phyloP scores from a whole-genome alignment of 2,888 invertebrate species.

The Proisotoma minuta region DNA sequence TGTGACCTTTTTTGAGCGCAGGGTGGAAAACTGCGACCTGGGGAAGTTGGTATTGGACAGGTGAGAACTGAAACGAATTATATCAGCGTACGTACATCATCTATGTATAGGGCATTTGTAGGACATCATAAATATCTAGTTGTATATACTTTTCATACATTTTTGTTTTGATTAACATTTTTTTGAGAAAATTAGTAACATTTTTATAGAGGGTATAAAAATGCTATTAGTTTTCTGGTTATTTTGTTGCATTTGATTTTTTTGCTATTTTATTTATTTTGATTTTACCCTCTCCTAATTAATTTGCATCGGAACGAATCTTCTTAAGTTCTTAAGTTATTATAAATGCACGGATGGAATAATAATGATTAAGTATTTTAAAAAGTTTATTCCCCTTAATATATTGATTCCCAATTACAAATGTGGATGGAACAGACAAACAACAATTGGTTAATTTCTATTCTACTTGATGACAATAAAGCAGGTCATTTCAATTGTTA shows the following conservation, averaged over 20 bases:
- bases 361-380: too few relatives aligned
- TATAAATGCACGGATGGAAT: too few relatives aligned
- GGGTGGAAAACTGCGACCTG: slow-evolving; percentile 71
- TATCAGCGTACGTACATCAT: too few relatives aligned
- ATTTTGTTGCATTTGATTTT: slow-evolving; percentile 28
- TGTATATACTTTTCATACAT: neutral
- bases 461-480: too few relatives aligned
- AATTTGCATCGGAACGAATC: slow-evolving; percentile 15
- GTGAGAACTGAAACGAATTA: slow-evolving; percentile 59
- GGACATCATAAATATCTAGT: neutral
- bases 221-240: slow-evolving; percentile 24
- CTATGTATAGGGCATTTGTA: slow-evolving; percentile 2
- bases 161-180: neutral
- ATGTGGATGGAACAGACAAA: too few relatives aligned
- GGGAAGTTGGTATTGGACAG: slow-evolving; percentile 64
- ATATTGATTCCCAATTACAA: too few relatives aligned
- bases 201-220: neutral
- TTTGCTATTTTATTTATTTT: slow-evolving; percentile 38
- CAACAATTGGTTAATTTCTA: too few relatives aligned
- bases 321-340: too few relatives aligned
- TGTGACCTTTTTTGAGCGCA: slow-evolving; percentile 49
- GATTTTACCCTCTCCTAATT: slow-evolving; percentile 1
- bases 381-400: too few relatives aligned
- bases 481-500: too few relatives aligned
- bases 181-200: neutral